Conservation (phyloP, 2,113 vertebrate species). For the Gasterosteus aculeatus region DNA sequence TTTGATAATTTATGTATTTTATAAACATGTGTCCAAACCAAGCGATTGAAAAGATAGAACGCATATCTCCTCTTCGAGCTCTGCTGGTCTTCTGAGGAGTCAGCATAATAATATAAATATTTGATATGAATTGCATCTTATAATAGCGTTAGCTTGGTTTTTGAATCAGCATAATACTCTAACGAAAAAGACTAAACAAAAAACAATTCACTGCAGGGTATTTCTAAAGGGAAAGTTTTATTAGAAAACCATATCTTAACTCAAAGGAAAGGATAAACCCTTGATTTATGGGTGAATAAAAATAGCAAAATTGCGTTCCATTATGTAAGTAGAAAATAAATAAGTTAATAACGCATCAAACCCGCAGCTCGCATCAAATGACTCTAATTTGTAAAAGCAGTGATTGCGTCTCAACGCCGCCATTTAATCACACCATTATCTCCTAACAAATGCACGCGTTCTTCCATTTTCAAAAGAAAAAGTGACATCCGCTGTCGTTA, state of each 20-base stretch:
- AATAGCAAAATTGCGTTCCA: not conserved
- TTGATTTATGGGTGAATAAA: not conserved
- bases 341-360: not conserved
- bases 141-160: not conserved
- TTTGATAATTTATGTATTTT: too few species aligned
- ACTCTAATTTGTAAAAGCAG: not conserved
- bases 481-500: not conserved
- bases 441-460: not conserved
- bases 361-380: not conserved
- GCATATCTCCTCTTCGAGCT: not conserved
- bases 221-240: not conserved
- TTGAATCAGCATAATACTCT: not conserved
- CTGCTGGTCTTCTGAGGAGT: not conserved
- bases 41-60: not conserved
- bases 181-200: not conserved
- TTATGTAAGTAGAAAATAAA: not conserved
- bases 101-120: not conserved
- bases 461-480: conserved; percentile 1
- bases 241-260: not conserved
- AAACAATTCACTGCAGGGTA: too few species aligned
- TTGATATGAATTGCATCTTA: not conserved
- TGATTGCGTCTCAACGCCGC: not conserved
- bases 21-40: not conserved
- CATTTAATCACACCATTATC: too few species aligned
- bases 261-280: not conserved